These are phyloP conservation scores for Sycobia sp. DNA, from an alignment of 1,140 invertebrate species.

Conservation along the genomic window DNA sequence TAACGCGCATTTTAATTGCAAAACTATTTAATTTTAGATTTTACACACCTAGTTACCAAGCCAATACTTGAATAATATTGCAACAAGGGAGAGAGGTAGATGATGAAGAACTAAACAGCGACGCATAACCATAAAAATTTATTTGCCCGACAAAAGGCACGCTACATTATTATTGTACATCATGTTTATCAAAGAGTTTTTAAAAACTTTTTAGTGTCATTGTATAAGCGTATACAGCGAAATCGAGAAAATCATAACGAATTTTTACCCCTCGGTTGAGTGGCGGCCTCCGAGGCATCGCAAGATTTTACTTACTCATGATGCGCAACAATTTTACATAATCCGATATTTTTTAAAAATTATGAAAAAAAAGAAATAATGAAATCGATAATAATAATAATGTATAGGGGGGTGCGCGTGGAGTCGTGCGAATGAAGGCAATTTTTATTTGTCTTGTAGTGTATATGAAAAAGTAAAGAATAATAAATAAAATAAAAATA, in stretches of 20 bases:
- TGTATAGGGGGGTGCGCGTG: conserved; percentile 16
- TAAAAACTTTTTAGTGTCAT: conserved; percentile 9
- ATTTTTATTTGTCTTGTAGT: conserved; percentile 29
- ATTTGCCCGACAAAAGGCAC: too few relatives aligned
- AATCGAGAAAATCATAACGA: conserved; percentile 17
- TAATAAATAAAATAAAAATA: conserved; percentile 13
- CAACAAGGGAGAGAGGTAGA: conserved; percentile 24
- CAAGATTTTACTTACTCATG: conserved; percentile 14
- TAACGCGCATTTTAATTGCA: conserved; percentile 29
- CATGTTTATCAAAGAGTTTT: conserved; percentile 30
- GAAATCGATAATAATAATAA: conserved; percentile 25
- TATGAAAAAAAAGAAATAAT: conserved; percentile 5
- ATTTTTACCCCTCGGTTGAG: conserved; percentile 4
- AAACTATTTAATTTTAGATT: conserved; percentile 50
- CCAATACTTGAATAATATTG: conserved; percentile 52
- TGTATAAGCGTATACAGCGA: conserved; percentile 4
- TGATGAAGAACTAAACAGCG: conserved; percentile 8
- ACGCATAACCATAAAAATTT: conserved; percentile 10
- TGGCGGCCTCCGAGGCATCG: neutral
- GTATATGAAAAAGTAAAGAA: conserved; percentile 40
- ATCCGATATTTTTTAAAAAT: conserved; percentile 28
- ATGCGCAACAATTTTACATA: conserved; percentile 27
- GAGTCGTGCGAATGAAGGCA: conserved; percentile 42
- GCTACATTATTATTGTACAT: conserved; percentile 6
- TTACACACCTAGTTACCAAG: conserved; percentile 53